phyloP scores from a whole-genome alignment of 2,888 invertebrate species.

The Eumerus sabulonum region DNA sequence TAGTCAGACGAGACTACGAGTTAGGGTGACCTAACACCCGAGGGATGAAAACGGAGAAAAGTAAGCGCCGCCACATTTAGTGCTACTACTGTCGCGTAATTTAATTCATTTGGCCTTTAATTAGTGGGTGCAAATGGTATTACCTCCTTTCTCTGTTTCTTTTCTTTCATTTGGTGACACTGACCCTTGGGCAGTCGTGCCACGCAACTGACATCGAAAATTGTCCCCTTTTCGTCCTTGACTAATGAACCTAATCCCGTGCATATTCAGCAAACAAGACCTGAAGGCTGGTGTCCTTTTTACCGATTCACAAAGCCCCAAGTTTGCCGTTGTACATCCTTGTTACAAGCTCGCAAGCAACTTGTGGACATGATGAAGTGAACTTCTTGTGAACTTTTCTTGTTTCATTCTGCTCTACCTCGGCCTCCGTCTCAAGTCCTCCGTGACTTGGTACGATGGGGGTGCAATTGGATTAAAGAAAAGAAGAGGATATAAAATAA shows the following conservation, averaged over 20 bases:
- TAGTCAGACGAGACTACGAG: slow-evolving; percentile 25
- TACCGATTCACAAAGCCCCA: slow-evolving; percentile 55
- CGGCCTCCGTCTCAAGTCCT: slow-evolving; percentile 26
- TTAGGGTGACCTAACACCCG: slow-evolving; percentile 16
- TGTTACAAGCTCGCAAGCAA: slow-evolving; percentile 34
- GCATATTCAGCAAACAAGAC: slow-evolving; percentile 39
- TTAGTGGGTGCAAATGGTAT: slow-evolving; percentile 41
- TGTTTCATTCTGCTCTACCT: background rate
- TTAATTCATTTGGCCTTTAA: slow-evolving; percentile 46
- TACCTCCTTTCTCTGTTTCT: slow-evolving; percentile 18
- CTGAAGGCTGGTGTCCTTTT: slow-evolving; percentile 46
- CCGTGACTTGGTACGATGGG: slow-evolving; percentile 11
- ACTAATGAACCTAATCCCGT: slow-evolving; percentile 46
- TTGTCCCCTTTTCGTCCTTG: slow-evolving; percentile 11
- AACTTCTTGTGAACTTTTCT: slow-evolving; percentile 50
- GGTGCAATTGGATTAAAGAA: slow-evolving; percentile 39
- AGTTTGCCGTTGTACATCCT: slow-evolving; percentile 50
- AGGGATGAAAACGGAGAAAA: slow-evolving; percentile 9
- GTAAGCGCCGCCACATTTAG: slow-evolving; percentile 15
- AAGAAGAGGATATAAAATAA: slow-evolving; percentile 45
- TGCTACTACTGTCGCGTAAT: slow-evolving; percentile 27
- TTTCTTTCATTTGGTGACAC: slow-evolving; percentile 11
- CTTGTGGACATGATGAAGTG: slow-evolving; percentile 67
- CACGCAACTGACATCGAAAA: background rate
- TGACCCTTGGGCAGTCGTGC: background rate